These are phyloP conservation scores for Eristalinus sepulchralis DNA, from an alignment of 2,888 invertebrate species.

Conservation along the genomic window DNA sequence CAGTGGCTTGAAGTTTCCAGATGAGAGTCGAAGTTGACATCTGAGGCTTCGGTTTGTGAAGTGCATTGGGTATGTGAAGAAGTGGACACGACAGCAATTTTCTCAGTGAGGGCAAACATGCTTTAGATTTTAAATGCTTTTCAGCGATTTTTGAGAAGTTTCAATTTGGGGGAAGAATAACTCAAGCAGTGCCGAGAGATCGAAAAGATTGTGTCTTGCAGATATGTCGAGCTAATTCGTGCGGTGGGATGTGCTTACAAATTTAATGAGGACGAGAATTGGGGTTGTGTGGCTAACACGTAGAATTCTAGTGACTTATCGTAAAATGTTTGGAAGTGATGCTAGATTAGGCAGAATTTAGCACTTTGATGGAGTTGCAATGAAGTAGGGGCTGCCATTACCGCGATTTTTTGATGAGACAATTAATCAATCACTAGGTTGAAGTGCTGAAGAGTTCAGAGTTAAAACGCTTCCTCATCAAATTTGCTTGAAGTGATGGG, in stretches of 20 bases:
- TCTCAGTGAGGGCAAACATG: no score
- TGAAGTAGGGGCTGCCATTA: not conserved
- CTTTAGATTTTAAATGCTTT: not conserved
- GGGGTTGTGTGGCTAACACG: not conserved
- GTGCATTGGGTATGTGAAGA: not conserved
- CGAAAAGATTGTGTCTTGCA: not conserved
- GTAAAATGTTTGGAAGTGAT: not conserved
- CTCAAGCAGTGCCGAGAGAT: not conserved
- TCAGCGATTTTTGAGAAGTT: not conserved
- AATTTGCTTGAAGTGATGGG: no score
- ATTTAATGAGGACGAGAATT: not conserved
- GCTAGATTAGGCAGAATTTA: not conserved
- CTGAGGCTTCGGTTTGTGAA: not conserved
- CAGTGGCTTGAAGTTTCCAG: slow-evolving; percentile 25
- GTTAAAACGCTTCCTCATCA: no score
- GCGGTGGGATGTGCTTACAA: not conserved
- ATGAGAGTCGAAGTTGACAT: slow-evolving; percentile 34
- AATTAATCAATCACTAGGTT: not conserved
- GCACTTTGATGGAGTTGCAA: not conserved
- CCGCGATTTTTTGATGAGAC: not conserved
- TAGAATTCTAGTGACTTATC: not conserved
- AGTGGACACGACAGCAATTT: not conserved
- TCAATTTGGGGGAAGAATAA: not conserved
- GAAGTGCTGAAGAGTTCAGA: not conserved
- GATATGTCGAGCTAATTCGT: not conserved